Evolutionary conservation across 2,113 vertebrate genomes (phyloP).

Genomic region (Myocastor coypus): DNA sequence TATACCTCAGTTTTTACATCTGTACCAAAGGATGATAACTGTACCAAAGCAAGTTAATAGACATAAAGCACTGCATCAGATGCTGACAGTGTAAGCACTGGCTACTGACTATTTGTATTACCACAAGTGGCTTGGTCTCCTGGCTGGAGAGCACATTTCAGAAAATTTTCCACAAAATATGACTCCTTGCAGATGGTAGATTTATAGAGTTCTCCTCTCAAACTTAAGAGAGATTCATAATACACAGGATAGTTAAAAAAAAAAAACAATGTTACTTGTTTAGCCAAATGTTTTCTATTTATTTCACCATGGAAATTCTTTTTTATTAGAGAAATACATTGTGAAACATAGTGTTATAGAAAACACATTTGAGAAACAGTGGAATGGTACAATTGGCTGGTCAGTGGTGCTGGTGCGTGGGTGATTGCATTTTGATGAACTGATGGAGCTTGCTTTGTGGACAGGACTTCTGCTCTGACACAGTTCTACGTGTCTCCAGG

Average conservation of each 20-base stretch:
- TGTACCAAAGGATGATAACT: background rate
- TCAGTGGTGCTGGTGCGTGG: background rate
- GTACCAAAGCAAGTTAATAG: background rate
- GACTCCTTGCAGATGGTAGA: background rate
- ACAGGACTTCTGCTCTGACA: background rate
- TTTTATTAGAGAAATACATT: slow-evolving; percentile 5
- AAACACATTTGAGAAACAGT: background rate
- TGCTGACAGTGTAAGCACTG: background rate
- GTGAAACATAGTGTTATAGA: background rate
- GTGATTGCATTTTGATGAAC: background rate
- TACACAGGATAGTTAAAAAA: background rate
- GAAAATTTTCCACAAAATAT: slow-evolving; percentile 6
- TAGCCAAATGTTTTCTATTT: background rate
- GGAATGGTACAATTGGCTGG: background rate
- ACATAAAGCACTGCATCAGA: background rate
- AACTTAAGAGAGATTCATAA: background rate
- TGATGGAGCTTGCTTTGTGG: background rate
- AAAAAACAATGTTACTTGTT: background rate
- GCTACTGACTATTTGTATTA: background rate
- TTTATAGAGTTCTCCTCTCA: background rate
- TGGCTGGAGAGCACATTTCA: background rate
- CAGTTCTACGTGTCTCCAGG: background rate
- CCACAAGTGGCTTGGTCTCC: background rate
- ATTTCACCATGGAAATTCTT: background rate
- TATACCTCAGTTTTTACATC: background rate